phyloP scores from a whole-genome alignment of 2,888 invertebrate genomes.

The Oligia fasciuncula region DNA sequence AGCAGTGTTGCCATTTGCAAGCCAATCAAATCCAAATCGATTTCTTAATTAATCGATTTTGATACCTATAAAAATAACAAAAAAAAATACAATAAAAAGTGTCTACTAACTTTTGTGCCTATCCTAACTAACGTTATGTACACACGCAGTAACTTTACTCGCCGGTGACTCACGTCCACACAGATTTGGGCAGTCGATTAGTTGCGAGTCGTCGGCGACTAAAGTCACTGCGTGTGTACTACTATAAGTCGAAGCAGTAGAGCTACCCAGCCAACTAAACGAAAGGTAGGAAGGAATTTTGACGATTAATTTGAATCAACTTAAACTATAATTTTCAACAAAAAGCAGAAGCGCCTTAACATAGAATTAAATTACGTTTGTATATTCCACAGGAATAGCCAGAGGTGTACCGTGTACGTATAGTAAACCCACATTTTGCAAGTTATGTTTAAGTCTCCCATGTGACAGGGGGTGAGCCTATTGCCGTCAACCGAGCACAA shows the following conservation, averaged over 20 bases:
- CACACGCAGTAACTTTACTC: too few relatives aligned
- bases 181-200: neutral
- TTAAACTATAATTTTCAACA: neutral
- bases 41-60: neutral
- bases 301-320: neutral
- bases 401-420: neutral
- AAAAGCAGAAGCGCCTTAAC: neutral
- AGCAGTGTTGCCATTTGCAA: conserved; percentile 21
- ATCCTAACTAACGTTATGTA: neutral
- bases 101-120: neutral
- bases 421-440: neutral
- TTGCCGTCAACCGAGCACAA: too few relatives aligned
- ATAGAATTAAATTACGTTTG: neutral
- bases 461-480: neutral
- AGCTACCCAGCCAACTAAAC: neutral
- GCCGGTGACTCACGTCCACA: neutral
- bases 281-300: neutral
- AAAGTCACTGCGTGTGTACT: too few relatives aligned
- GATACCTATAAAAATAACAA: neutral
- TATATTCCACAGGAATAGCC: neutral
- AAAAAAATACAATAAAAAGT: neutral
- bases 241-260: too few relatives aligned
- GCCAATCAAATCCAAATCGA: neutral
- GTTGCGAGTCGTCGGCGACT: neutral
- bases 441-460: neutral